phyloP scores from a whole-genome alignment of 2,113 vertebrate species.

The Xenopus laevis region DNA sequence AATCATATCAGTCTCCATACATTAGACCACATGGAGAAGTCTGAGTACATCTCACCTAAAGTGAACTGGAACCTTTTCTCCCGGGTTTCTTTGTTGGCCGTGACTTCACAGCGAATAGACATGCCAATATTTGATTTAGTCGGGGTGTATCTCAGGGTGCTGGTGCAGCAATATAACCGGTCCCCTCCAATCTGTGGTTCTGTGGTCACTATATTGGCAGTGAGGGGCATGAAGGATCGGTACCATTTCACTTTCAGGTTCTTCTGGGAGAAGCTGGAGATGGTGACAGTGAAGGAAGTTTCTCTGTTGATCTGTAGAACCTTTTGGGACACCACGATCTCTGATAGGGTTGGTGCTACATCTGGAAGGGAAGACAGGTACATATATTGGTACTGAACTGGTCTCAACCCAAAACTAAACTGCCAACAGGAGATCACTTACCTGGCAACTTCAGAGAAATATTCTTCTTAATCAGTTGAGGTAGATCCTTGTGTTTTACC shows the following conservation, averaged over 20 bases:
- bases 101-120: slow-evolving; percentile 32
- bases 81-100: neutral
- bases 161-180: slow-evolving; percentile 10
- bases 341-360: fast-evolving
- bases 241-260: neutral
- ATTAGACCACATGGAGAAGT: too few species aligned
- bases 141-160: neutral
- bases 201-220: neutral
- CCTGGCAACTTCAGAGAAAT: slow-evolving; percentile 21
- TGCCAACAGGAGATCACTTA: neutral
- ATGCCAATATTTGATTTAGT: neutral
- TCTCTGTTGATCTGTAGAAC: neutral
- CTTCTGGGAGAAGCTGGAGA: slow-evolving; percentile 10
- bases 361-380: neutral
- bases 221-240: neutral
- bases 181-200: slow-evolving; percentile 1
- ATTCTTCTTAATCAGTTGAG: slow-evolving; percentile 10
- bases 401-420: neutral
- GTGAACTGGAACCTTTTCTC: too few species aligned
- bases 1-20: too few species aligned
- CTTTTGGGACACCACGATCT: slow-evolving; percentile 7
- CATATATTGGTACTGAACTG: neutral
- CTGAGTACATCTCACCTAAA: too few species aligned
- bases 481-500: neutral
- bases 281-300: neutral